These are phyloP conservation scores for Tychaedon coryphoeus DNA, from an alignment of 2,113 vertebrate genomes.

Conservation along the genomic window DNA sequence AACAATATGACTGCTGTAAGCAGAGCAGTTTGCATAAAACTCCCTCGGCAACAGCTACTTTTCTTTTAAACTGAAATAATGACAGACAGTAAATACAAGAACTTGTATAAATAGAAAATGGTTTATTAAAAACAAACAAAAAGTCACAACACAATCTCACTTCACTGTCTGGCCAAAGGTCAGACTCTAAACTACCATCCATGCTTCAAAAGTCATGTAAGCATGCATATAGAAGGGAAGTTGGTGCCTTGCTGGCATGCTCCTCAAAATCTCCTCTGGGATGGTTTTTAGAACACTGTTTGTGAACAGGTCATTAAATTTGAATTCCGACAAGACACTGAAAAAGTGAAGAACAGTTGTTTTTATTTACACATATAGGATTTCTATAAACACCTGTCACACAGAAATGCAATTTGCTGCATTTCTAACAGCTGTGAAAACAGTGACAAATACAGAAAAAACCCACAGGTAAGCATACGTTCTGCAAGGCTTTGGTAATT, in stretches of 20 bases:
- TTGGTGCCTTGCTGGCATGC: background rate
- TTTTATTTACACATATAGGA: background rate
- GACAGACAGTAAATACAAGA: background rate
- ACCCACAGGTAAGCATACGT: background rate
- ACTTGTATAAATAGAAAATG: background rate
- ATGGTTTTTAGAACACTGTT: background rate
- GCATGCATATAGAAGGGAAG: background rate
- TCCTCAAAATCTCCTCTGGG: background rate
- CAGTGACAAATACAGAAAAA: background rate
- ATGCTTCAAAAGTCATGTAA: background rate
- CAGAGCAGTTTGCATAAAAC: background rate
- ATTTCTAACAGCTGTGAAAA: background rate
- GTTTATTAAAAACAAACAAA: background rate
- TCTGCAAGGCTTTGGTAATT: background rate
- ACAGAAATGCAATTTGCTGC: background rate
- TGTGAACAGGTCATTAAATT: background rate
- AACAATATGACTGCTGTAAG: background rate
- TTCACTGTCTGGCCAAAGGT: background rate
- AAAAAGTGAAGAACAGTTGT: background rate
- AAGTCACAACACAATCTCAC: background rate
- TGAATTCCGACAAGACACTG: background rate
- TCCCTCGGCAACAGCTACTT: background rate
- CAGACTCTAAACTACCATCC: background rate
- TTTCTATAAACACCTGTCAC: background rate
- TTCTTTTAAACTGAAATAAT: background rate